A percentile compares a stretch with the other conserved stretches of the same genome.
These are phyloP conservation scores for Colius striatus DNA, from an alignment of 2,113 vertebrate genomes.

Conservation along the genomic window DNA sequence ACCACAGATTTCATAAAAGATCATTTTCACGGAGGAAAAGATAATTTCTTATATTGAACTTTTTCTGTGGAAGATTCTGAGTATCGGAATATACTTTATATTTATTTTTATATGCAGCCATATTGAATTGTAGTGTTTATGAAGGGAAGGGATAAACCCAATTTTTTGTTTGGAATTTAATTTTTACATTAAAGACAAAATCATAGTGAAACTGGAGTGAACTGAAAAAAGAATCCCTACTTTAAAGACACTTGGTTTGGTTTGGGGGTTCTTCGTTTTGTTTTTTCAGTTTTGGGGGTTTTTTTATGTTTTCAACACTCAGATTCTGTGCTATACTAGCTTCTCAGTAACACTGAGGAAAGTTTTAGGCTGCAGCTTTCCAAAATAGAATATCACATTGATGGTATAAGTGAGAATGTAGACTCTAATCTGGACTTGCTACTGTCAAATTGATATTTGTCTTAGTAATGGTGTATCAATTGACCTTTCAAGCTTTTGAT, in stretches of 20 bases:
- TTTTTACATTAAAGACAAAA: neutral
- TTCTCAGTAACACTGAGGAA: neutral
- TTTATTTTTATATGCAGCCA: neutral
- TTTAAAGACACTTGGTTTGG: too few relatives aligned
- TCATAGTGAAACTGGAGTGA: neutral
- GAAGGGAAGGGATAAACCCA: neutral
- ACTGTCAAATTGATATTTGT: slow-evolving; percentile 52
- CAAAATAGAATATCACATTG: neutral
- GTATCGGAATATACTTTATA: neutral
- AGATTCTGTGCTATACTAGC: neutral
- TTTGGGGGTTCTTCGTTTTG: neutral
- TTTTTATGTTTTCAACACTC: neutral
- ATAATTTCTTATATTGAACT: neutral
- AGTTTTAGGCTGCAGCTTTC: neutral
- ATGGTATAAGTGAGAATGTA: neutral
- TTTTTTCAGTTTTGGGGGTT: rapidly evolving
- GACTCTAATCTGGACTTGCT: slow-evolving; percentile 41
- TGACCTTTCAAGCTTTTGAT: slow-evolving; percentile 59
- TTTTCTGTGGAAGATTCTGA: neutral
- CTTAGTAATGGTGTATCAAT: slow-evolving; percentile 48
- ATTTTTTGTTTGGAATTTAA: neutral
- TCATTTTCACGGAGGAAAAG: neutral
- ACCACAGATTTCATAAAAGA: neutral
- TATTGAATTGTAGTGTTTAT: neutral
- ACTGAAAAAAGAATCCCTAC: too few relatives aligned